These are phyloP conservation scores for Lycaena phlaeas DNA, from an alignment of 2,888 invertebrate species.

Conservation along the genomic window DNA sequence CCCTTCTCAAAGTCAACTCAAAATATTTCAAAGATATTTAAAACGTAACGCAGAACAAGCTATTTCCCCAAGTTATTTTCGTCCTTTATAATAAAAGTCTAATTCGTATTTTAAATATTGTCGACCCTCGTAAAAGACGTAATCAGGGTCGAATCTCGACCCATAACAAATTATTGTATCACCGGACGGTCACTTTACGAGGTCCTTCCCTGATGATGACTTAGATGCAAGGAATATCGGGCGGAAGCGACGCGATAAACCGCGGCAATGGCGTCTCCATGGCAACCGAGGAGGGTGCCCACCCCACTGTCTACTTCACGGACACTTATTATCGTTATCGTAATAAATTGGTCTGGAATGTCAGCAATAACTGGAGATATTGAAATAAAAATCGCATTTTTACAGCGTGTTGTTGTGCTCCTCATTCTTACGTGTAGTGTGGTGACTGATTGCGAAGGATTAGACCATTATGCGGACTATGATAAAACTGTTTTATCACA, in stretches of 20 bases:
- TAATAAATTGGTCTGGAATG: conserved; percentile 67
- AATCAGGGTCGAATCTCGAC: conserved; percentile 26
- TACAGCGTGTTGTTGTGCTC: not conserved
- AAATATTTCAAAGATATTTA: too few relatives aligned
- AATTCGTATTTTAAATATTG: conserved; percentile 7
- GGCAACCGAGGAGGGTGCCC: conserved; percentile 37
- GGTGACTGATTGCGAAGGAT: too few relatives aligned
- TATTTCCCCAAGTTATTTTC: too few relatives aligned
- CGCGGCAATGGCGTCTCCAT: conserved; percentile 47
- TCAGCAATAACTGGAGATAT: conserved; percentile 51
- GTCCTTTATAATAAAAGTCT: too few relatives aligned
- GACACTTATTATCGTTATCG: conserved; percentile 67
- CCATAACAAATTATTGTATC: conserved; percentile 41
- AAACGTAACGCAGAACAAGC: too few relatives aligned
- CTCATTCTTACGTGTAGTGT: not conserved
- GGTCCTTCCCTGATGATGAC: conserved; percentile 66
- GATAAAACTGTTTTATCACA: too few relatives aligned
- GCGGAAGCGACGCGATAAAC: conserved; percentile 50
- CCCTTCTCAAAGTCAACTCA: too few relatives aligned
- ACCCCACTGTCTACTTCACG: conserved; percentile 55
- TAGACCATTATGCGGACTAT: too few relatives aligned
- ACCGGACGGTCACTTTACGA: conserved; percentile 61
- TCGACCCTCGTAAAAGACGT: conserved; percentile 12
- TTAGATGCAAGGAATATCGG: conserved; percentile 63
- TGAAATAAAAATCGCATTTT: conserved; percentile 44